Percentiles rank a stretch among this genome's conserved stretches.
Conservation (phyloP, 1,140 invertebrate species). For the Oryctes rhinoceros region DNA sequence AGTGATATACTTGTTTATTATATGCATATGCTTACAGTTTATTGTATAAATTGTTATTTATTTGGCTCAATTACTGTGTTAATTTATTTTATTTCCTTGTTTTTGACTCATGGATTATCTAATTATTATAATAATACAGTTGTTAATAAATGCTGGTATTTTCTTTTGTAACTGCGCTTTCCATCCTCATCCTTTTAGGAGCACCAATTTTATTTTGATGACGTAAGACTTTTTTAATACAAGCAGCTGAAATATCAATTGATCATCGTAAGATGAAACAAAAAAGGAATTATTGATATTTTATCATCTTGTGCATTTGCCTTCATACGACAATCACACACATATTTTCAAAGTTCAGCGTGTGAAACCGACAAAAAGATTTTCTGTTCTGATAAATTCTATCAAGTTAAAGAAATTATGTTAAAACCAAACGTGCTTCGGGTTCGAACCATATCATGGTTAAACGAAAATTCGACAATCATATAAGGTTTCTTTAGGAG, state of each 20-base stretch:
- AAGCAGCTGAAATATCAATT: background rate
- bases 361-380: too few relatives aligned
- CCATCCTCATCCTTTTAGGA: conserved; percentile 24
- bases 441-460: too few relatives aligned
- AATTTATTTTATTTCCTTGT: background rate
- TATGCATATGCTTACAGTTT: conserved; percentile 1
- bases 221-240: conserved; percentile 20
- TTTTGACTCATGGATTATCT: background rate
- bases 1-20: background rate
- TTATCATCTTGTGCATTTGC: too few relatives aligned
- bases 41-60: background rate
- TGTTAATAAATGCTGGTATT: background rate
- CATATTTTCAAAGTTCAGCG: too few relatives aligned
- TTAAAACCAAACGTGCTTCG: too few relatives aligned
- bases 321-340: background rate
- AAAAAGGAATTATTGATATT: too few relatives aligned
- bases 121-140: background rate
- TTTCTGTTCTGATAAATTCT: too few relatives aligned
- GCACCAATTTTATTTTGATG: conserved; percentile 27
- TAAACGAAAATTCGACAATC: too few relatives aligned
- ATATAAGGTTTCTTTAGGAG: too few relatives aligned
- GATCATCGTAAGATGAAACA: too few relatives aligned
- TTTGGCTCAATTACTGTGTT: conserved; percentile 1
- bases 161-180: background rate
- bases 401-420: too few relatives aligned